These are phyloP conservation scores for Chrysoperla carnea DNA, from an alignment of 1,140 invertebrate species.

Conservation along the genomic window DNA sequence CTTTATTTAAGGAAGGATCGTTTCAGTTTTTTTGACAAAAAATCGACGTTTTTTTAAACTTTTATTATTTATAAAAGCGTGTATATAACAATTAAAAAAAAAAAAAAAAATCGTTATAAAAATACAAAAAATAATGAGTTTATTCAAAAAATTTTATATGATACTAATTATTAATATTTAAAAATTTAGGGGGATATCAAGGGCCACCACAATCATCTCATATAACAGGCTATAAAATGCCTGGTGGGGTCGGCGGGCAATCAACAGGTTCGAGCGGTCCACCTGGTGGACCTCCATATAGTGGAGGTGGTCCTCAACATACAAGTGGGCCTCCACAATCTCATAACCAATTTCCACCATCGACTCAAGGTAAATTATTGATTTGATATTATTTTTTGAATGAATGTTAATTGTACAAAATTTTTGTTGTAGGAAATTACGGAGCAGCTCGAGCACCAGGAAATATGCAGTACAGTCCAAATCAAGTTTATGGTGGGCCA, in stretches of 20 bases:
- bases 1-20: too few species aligned
- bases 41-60: too few species aligned
- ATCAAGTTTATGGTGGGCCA: constrained; percentile 27
- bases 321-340: constrained; percentile 23
- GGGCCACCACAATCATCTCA: constrained; percentile 39
- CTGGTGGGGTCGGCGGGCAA: constrained; percentile 22
- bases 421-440: constrained; percentile 25
- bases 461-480: constrained; percentile 19
- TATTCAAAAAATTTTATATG: too few species aligned
- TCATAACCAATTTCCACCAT: constrained; percentile 15
- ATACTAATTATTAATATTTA: neutral
- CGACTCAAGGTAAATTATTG: neutral
- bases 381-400: constrained; percentile 1
- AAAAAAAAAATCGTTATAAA: too few species aligned
- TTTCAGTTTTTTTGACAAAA: too few species aligned
- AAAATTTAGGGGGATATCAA: constrained; percentile 30
- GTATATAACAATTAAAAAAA: too few species aligned
- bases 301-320: constrained; percentile 23
- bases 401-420: neutral
- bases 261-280: constrained; percentile 24
- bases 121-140: too few species aligned
- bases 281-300: constrained; percentile 23
- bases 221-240: constrained; percentile 38
- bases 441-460: constrained; percentile 30
- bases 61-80: too few species aligned